Base-by-base conservation (phyloP, 2,797 vertebrate species). In the Harpagifer antarcticus region DNA sequence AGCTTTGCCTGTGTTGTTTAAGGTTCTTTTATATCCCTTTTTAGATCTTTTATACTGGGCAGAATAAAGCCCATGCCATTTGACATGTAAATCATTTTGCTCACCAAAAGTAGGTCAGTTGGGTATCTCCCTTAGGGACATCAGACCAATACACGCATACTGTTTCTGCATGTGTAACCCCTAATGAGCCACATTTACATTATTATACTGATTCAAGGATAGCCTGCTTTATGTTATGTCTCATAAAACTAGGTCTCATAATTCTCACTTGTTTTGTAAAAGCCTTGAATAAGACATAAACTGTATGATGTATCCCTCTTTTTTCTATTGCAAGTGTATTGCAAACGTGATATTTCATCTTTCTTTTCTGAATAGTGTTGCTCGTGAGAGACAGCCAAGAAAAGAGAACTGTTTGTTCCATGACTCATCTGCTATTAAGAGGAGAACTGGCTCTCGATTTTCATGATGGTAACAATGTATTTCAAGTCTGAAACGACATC, bases 31-130 rank as follows among this genome's bases (percentile, higher is more conserved):
- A 64, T 90, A 64, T 89, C 56, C 81, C 57, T 79, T 52, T 72
- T 44, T 53, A 60, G 54, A 71, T 37, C 45, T 68, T 77, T 61
- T 82, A 19, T 63, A 44, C 72, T 80, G 57, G 72, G 61, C 55
- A 76, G 45, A 88, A 86, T 85, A 62, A 91, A 88, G 78, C 71
- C 50, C 71, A 70, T 80, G 76, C 85, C 74, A 86, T 81, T 86
- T 64, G n/a, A 87, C 83, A 85, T 91, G 87, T 93, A 83, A 91
- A 92, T 75, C 90, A 84, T 90, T 86, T 89, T 91, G 86, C 88
- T 83, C 72, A 65, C 79, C 76, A 85, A 91, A 96, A 94, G 91
- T 95, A 94, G 94, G 95, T 95, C 93, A 94, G 88, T 88, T 90
- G 88, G 86, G 83, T 90, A 80, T 93, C 85, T 93, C 90, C 91